Percentiles rank a stretch among this genome's conserved stretches.
These are phyloP conservation scores for Bothrops alternatus DNA, from an alignment of 2,797 vertebrate species.

Conservation along the genomic window DNA sequence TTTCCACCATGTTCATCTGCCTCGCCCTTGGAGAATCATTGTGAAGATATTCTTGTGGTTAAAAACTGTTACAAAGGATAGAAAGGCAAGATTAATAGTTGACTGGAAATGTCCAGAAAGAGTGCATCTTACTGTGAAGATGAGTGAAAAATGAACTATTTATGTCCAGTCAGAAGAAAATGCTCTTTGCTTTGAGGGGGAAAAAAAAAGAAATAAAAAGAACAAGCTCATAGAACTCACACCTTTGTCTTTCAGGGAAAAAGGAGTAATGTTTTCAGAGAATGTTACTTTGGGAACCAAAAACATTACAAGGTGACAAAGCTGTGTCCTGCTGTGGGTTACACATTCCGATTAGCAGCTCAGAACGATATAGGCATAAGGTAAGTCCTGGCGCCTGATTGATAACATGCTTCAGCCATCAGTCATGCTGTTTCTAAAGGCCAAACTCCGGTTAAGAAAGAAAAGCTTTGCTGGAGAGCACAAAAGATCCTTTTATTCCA, in stretches of 20 bases:
- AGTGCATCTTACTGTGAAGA: neutral
- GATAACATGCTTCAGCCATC: neutral
- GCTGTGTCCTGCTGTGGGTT: conserved; percentile 88
- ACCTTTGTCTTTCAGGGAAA: conserved; percentile 81
- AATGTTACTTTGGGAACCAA: conserved; percentile 93
- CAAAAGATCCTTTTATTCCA: neutral
- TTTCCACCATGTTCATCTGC: neutral
- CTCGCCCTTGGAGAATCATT: neutral
- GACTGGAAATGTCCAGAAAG: neutral
- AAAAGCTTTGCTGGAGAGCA: neutral
- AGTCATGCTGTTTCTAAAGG: neutral
- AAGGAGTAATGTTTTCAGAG: conserved; percentile 92
- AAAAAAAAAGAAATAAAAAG: neutral
- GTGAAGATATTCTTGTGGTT: neutral
- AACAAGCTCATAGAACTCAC: neutral
- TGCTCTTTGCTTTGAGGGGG: neutral
- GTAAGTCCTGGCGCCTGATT: conserved; percentile 65
- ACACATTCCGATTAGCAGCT: conserved; percentile 93
- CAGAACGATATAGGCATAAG: conserved; percentile 93
- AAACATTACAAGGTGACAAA: conserved; percentile 91
- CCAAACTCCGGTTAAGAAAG: neutral
- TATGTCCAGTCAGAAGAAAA: neutral
- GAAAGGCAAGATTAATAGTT: neutral
- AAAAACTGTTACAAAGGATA: neutral
- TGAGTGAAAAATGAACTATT: neutral